Percentiles rank a stretch among this genome's conserved stretches.
phyloP scores from a whole-genome alignment of 1,140 invertebrate species.

The Hetaerina americana region DNA sequence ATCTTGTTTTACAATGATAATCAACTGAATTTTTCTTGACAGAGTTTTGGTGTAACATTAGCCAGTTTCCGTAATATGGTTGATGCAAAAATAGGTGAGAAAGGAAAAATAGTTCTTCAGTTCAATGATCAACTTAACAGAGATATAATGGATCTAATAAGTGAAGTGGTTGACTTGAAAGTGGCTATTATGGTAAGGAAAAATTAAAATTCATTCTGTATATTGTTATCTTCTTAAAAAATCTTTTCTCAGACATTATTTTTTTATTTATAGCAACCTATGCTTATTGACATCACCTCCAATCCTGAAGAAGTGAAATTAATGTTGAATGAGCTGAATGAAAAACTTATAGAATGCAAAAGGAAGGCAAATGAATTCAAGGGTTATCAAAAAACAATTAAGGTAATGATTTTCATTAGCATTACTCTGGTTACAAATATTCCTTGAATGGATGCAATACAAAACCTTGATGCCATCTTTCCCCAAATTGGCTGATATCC shows the following conservation, averaged over 20 bases:
- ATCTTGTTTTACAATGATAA: too few species aligned
- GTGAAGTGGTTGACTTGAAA: conserved; percentile 49
- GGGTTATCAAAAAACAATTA: conserved; percentile 49
- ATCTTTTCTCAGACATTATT: conserved; percentile 11
- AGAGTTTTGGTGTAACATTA: conserved; percentile 13
- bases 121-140: conserved; percentile 45
- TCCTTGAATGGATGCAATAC: too few species aligned
- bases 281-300: conserved; percentile 57
- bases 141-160: conserved; percentile 47
- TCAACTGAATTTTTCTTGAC: too few species aligned
- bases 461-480: too few species aligned
- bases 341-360: conserved; percentile 43
- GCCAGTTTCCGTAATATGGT: conserved; percentile 24
- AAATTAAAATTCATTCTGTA: conserved; percentile 8
- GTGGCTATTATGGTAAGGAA: conserved; percentile 40
- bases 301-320: conserved; percentile 45
- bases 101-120: conserved; percentile 34
- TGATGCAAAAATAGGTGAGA: conserved; percentile 38
- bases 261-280: conserved; percentile 41
- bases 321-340: conserved; percentile 44
- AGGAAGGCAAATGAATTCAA: conserved; percentile 47
- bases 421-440: too few species aligned
- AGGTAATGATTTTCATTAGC: conserved; percentile 32
- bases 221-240: conserved; percentile 1
- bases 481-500: too few species aligned